Percentiles rank a stretch among this genome's conserved stretches.
These are phyloP conservation scores for Setophaga coronata DNA, from an alignment of 2,113 vertebrate species.

Conservation along the genomic window DNA sequence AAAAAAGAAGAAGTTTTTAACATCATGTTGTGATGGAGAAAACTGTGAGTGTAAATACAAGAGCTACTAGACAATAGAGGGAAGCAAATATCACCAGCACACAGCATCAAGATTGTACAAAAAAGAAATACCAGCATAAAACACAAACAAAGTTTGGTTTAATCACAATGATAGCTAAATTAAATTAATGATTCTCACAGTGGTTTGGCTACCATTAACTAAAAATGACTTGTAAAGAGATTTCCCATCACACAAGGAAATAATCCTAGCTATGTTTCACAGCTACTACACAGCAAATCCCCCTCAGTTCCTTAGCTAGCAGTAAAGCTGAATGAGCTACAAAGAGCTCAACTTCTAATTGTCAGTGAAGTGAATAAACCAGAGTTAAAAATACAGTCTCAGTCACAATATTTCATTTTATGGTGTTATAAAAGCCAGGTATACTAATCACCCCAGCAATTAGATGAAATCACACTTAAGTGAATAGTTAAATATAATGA, in stretches of 20 bases:
- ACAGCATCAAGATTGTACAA: neutral
- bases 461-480: neutral
- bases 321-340: neutral
- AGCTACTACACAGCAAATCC: neutral
- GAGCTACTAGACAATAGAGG: neutral
- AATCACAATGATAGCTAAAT: neutral
- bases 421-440: neutral
- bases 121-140: neutral
- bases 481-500: neutral
- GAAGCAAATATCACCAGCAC: neutral
- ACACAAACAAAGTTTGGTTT: neutral
- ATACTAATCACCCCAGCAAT: neutral
- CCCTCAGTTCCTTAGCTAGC: neutral
- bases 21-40: neutral
- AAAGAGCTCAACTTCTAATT: neutral
- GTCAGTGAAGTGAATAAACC: neutral
- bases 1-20: fast-evolving
- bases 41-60: neutral
- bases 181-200: neutral
- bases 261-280: neutral
- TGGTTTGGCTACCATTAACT: neutral
- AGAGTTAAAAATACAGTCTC: neutral
- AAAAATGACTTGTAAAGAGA: neutral
- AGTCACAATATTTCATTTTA: neutral
- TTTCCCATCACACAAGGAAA: neutral